phyloP scores from a whole-genome alignment of 2,797 vertebrate genomes.

The Enteromius thamalakanensis region DNA sequence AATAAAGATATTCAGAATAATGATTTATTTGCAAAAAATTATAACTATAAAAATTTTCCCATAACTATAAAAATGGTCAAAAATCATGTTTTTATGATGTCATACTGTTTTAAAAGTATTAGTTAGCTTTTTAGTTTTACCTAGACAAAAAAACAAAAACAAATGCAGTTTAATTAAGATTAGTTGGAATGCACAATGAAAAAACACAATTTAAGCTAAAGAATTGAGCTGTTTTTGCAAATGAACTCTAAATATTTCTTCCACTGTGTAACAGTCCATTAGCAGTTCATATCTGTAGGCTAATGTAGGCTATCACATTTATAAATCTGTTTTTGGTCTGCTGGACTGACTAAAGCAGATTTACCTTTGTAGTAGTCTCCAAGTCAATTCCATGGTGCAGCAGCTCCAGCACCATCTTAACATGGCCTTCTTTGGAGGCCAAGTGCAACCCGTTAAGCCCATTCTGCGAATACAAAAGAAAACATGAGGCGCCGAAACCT shows the following conservation, averaged over 20 bases:
- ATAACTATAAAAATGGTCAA: too few relatives aligned
- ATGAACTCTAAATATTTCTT: neutral
- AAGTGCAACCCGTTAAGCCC: conserved; percentile 94
- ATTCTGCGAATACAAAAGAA: conserved; percentile 80
- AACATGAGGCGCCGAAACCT: conserved; percentile 38
- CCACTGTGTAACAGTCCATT: neutral
- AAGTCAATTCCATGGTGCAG: conserved; percentile 90
- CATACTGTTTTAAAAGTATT: too few relatives aligned
- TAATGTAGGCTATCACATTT: neutral
- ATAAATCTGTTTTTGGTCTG: conserved; percentile 4
- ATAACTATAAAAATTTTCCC: too few relatives aligned
- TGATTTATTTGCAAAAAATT: too few relatives aligned
- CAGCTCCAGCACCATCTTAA: conserved; percentile 96
- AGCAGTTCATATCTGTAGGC: neutral
- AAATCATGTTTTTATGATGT: too few relatives aligned
- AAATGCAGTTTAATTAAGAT: too few relatives aligned
- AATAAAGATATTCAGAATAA: neutral
- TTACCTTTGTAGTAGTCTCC: conserved; percentile 95
- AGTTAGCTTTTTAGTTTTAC: too few relatives aligned
- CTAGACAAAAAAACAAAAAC: too few relatives aligned
- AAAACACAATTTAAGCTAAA: too few relatives aligned
- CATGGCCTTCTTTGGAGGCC: conserved; percentile 96
- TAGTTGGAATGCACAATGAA: too few relatives aligned
- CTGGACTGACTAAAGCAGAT: neutral
- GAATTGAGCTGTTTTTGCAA: too few relatives aligned